phyloP scores from a whole-genome alignment of 2,888 invertebrate species.

The Chalcis sispes region DNA sequence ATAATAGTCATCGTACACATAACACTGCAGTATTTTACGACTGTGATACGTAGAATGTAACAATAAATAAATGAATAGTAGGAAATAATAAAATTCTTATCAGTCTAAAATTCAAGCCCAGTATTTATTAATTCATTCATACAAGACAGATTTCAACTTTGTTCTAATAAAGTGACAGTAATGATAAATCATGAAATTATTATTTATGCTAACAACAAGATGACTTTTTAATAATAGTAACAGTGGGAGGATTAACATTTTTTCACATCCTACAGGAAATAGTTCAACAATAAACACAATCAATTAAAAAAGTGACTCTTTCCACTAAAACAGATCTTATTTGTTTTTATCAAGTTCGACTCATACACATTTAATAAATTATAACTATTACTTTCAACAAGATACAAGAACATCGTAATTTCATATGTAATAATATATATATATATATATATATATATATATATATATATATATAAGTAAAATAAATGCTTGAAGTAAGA shows the following conservation, averaged over 20 bases:
- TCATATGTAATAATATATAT: background rate
- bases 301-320: slow-evolving; percentile 45
- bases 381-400: slow-evolving; percentile 43
- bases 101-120: slow-evolving; percentile 56
- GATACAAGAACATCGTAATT: slow-evolving; percentile 49
- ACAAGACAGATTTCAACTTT: slow-evolving; percentile 52
- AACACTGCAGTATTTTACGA: background rate
- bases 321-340: slow-evolving; percentile 45
- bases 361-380: slow-evolving; percentile 56
- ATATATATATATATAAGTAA: too few species aligned
- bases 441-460: too few species aligned
- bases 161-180: slow-evolving; percentile 53
- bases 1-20: slow-evolving; percentile 58
- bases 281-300: slow-evolving; percentile 53
- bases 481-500: slow-evolving; percentile 43
- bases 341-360: slow-evolving; percentile 42
- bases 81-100: slow-evolving; percentile 43
- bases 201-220: slow-evolving; percentile 56
- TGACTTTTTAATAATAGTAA: slow-evolving; percentile 55
- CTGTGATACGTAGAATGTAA: slow-evolving; percentile 7
- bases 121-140: slow-evolving; percentile 54
- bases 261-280: slow-evolving; percentile 51
- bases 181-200: slow-evolving; percentile 53
- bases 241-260: slow-evolving; percentile 51
- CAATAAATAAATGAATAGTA: background rate